These are phyloP conservation scores for Hydrozoanthus tunicans DNA, from an alignment of 64 coral and sea anemone species.

Conservation along the genomic window DNA sequence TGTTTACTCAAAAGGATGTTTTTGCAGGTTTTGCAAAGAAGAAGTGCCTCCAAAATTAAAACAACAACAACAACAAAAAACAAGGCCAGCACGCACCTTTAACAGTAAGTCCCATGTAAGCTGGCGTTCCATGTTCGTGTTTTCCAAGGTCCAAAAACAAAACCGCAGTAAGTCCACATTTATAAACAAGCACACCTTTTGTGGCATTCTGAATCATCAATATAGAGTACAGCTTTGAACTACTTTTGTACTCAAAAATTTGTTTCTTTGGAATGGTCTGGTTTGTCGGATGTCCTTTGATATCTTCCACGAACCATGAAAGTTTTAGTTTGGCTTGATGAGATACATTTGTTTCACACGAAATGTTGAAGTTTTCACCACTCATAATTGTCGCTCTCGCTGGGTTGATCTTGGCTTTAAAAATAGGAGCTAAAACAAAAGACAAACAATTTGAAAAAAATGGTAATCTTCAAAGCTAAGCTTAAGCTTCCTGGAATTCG, in stretches of 20 bases:
- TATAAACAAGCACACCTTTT: background rate
- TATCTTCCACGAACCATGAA: background rate
- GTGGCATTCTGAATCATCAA: constrained; percentile 37
- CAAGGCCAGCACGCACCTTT: background rate
- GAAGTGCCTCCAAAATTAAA: background rate
- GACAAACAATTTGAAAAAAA: background rate
- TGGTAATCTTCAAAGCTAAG: background rate
- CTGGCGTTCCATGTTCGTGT: background rate
- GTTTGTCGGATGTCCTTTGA: background rate
- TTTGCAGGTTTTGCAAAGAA: too few relatives aligned
- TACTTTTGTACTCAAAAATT: background rate
- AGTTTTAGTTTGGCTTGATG: background rate
- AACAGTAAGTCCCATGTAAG: background rate
- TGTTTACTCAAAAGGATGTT: too few relatives aligned
- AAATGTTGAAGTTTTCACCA: constrained; percentile 33
- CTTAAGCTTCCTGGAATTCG: background rate
- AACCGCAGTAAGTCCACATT: background rate
- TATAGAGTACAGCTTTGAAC: background rate
- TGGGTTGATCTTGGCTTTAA: background rate
- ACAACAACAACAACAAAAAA: too few relatives aligned
- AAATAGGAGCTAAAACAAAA: background rate
- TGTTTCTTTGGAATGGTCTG: constrained; percentile 1
- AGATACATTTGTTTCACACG: background rate
- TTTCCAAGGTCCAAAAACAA: background rate
- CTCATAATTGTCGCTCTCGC: background rate